phyloP scores from a whole-genome alignment of 2,888 invertebrate genomes.

The Desoria tigrina region DNA sequence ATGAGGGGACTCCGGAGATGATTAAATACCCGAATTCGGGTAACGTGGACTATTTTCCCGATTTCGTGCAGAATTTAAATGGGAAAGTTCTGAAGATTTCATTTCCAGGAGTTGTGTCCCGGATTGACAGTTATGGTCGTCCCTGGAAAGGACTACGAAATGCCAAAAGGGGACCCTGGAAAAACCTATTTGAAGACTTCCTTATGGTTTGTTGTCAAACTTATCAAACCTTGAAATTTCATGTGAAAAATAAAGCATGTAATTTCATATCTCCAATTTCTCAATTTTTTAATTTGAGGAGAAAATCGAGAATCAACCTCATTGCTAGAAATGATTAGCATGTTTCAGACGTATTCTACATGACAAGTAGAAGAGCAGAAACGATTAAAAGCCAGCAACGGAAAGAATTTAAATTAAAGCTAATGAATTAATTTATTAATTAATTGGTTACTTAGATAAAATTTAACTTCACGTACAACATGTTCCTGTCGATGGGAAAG shows the following conservation, averaged over 20 bases:
- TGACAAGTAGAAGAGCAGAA: no score
- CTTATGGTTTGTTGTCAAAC: conserved; percentile 28
- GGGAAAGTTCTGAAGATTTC: conserved; percentile 34
- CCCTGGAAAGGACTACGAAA: conserved; percentile 32
- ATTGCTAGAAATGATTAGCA: no score
- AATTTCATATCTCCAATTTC: no score
- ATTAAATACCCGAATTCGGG: conserved; percentile 9
- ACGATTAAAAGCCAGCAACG: no score
- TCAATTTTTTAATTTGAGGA: no score
- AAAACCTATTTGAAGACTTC: conserved; percentile 40
- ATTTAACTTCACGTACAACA: conserved; percentile 42
- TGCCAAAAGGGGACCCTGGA: conserved; percentile 43
- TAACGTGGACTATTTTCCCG: conserved; percentile 34
- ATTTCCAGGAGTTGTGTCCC: conserved; percentile 32
- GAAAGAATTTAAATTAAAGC: no score
- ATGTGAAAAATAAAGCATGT: no score
- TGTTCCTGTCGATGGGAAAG: conserved; percentile 33
- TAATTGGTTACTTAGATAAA: conserved; percentile 30
- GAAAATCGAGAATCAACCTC: no score
- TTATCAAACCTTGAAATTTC: no score
- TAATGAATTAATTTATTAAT: no score
- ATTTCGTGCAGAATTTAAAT: conserved; percentile 39
- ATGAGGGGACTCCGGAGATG: conserved; percentile 23
- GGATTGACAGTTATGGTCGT: conserved; percentile 37
- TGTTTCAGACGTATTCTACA: neutral